Conservation (phyloP, 2,113 vertebrate genomes). For the Campylorhamphus procurvoides region DNA sequence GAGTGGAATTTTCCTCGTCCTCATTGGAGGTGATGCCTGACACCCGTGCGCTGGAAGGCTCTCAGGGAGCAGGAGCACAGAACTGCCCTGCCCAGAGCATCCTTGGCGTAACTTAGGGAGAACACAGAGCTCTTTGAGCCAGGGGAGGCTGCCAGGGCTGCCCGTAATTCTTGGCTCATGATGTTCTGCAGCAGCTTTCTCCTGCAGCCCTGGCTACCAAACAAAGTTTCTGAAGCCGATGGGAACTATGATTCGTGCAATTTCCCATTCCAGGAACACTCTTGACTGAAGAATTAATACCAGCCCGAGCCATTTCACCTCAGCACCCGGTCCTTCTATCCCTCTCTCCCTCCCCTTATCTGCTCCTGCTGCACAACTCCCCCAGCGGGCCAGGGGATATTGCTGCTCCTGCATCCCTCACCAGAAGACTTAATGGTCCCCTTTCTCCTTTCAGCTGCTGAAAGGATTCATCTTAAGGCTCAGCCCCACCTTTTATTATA, state of each 20-base stretch:
- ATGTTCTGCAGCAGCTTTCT: background rate
- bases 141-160: background rate
- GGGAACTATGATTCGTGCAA: background rate
- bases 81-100: background rate
- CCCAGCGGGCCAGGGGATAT: too few relatives aligned
- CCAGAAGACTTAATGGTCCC: background rate
- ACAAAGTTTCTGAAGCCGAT: background rate
- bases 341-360: background rate
- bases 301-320: background rate
- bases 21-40: rapidly evolving
- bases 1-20: background rate
- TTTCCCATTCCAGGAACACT: background rate
- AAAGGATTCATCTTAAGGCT: background rate
- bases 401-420: background rate
- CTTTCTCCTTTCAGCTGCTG: background rate
- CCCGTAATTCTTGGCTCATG: background rate
- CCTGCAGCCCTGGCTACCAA: background rate
- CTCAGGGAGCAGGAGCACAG: background rate
- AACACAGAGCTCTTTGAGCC: background rate
- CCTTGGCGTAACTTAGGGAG: background rate
- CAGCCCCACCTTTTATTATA: background rate
- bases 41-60: background rate
- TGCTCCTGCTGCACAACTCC: background rate
- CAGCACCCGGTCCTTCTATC: background rate
- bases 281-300: background rate